These are phyloP conservation scores for Dinocampus coccinellae DNA, from an alignment of 2,888 invertebrate genomes.

Conservation along the genomic window DNA sequence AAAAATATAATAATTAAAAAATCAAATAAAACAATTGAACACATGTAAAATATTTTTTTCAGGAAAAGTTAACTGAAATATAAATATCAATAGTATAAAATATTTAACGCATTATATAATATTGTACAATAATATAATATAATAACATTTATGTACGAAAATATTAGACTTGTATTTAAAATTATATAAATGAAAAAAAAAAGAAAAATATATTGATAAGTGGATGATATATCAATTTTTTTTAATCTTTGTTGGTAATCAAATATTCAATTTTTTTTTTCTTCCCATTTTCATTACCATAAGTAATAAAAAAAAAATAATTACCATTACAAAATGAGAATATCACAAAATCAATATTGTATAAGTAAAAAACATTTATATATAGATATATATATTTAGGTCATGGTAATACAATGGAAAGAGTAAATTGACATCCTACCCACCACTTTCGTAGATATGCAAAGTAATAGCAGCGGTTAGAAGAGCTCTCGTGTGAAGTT, in stretches of 20 bases:
- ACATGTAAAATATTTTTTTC: slow-evolving; percentile 26
- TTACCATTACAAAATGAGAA: not conserved
- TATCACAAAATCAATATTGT: not conserved
- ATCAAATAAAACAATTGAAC: slow-evolving; percentile 8
- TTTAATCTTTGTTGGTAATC: too few relatives aligned
- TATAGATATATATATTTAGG: not conserved
- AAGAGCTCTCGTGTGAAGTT: slow-evolving; percentile 29
- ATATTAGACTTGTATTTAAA: not conserved
- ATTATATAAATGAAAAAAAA: too few relatives aligned
- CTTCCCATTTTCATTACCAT: too few relatives aligned
- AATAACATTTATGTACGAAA: slow-evolving; percentile 29
- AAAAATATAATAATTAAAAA: not conserved
- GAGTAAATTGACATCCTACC: slow-evolving; percentile 35
- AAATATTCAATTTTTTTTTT: too few relatives aligned
- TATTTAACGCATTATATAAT: slow-evolving; percentile 28
- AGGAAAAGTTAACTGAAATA: slow-evolving; percentile 3
- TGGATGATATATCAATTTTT: too few relatives aligned
- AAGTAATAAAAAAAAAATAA: not conserved
- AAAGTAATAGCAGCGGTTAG: slow-evolving; percentile 32
- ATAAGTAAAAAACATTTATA: not conserved
- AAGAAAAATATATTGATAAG: too few relatives aligned
- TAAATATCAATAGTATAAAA: slow-evolving; percentile 10
- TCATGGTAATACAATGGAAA: slow-evolving; percentile 31
- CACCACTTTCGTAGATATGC: slow-evolving; percentile 37
- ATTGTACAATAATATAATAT: slow-evolving; percentile 20